Evolutionary conservation across 2,888 invertebrate genomes (phyloP), one percentile per base, ranked within the genome.

Genomic region (Lasioglossum villosulum): DNA sequence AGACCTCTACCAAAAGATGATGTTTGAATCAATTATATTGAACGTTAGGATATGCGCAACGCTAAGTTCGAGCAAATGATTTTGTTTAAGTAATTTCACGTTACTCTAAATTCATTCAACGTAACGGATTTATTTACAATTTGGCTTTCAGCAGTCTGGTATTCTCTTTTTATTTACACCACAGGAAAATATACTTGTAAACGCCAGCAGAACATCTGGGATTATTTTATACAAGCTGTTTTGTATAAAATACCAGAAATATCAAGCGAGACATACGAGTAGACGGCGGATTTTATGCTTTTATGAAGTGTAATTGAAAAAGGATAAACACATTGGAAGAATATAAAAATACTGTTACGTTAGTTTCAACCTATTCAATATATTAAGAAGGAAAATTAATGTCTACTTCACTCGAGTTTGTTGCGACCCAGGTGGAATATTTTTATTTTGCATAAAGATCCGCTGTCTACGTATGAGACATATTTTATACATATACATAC

Each of bases 101-200:
- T 37, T n/a, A 19, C 39, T n/a, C n/a, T 34, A 72, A 72, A 59
- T 39, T 78, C 23, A 45, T 34, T 14, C 66, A 30, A 66, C 42
- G 16, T 34, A 80, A 59, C 30, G 74, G 37, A 52, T 66, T 27
- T 34, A 74, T 27, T 4, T 10, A 14, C n/a, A 6, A 37, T 42
- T 63, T 59, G 37, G 14, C 39, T 23, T 37, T 30, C 68, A 86
- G 70, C 85, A 75, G 86, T 66, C 80, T 59, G 71, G 45, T n/a
- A 80, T 77, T 85, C 80, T 78, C 75, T 70, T 77, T 27, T 74
- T 73, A 80, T 75, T 77, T 75, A 73, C 75, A 78, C 52, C 45
- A 76, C 52, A 42, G 30, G 75, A 82, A 76, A 86, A 63, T 86
- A 73, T 86, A 73, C 63, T 75, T n/a, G 34, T 73, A 16, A 70